Evolutionary conservation across 1,140 invertebrate genomes (phyloP), one percentile per base, ranked within the genome.

Genomic region (Goniozus legneri): DNA sequence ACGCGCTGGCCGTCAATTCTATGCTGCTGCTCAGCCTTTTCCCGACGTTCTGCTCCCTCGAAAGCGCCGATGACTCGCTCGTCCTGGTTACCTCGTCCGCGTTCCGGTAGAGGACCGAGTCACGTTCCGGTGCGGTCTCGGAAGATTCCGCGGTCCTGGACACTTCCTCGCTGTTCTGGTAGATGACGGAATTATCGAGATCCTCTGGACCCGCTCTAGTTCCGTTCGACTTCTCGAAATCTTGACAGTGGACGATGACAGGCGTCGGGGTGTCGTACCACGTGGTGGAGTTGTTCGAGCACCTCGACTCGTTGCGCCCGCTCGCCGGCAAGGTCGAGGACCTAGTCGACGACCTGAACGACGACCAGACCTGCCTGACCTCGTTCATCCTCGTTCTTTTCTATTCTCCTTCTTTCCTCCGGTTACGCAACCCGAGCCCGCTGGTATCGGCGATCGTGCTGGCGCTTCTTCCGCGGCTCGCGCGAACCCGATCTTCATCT

Each of bases 181-280:
- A 64, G n/a, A n/a, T n/a, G n/a, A n/a, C n/a, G n/a, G n/a, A n/a
- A n/a, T n/a, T n/a, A n/a, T n/a, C n/a, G 19, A 65, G 10, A 7
- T 36, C 48, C 22, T 68, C 57, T 7, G 39, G 41, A n/a, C 35
- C 16, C 7, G 8, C 24, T 10, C 10, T 27, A 16, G 4, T 27
- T 14, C 13, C 16, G 4, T 48, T 39, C 4, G 14, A 12, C 8
- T 46, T 46, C 18, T 65, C 65, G 41, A 69, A 71, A 7, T 54
- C 37, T 12, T 58, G 58, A 16, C 52, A 55, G 31, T 72, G 69
- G 4, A 72, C 55, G 37, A 71, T 73, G 15, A 60, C 53, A 1
- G 67, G 67, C 3, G 54, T 49, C 2, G 68, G 67, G 2, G 48
- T 49, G 36, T 73, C 69, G 58, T 71, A 71, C 68, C 69, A 71